Evolutionary conservation across 2,797 vertebrate genomes (phyloP).

Genomic region (Gymnoscopelus microlampas): DNA sequence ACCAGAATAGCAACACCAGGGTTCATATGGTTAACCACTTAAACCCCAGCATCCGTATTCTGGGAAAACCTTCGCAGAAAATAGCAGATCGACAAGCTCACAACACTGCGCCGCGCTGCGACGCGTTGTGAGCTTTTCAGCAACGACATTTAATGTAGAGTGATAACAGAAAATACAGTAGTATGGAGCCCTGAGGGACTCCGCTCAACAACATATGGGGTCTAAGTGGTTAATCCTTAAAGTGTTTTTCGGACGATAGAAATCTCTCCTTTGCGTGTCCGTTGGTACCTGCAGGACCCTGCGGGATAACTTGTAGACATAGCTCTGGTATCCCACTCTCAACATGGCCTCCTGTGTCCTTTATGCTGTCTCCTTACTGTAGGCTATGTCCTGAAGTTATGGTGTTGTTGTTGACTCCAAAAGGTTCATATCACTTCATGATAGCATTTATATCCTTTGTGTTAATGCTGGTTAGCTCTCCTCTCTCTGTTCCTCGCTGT

Average conservation of each 20-base stretch:
- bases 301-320: constrained; percentile 72
- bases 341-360: constrained; percentile 67
- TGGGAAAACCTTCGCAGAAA: no score
- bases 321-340: constrained; percentile 77
- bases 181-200: no score
- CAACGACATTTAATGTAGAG: no score
- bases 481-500: constrained; percentile 23
- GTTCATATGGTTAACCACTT: no score
- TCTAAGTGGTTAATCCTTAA: no score
- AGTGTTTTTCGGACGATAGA: neutral
- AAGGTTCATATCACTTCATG: constrained; percentile 45
- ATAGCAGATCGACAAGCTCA: no score
- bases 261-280: neutral
- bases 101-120: no score
- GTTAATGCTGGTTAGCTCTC: constrained; percentile 22
- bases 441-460: constrained; percentile 24
- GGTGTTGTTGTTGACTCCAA: constrained; percentile 28
- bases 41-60: no score
- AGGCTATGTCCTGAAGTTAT: constrained; percentile 31
- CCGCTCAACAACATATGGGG: no score
- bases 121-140: no score
- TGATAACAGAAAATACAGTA: no score
- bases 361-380: constrained; percentile 20
- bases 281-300: constrained; percentile 69
- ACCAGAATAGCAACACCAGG: no score